Base-by-base conservation (phyloP, 2,797 vertebrate genomes). In the Leptodactylus fallax region DNA sequence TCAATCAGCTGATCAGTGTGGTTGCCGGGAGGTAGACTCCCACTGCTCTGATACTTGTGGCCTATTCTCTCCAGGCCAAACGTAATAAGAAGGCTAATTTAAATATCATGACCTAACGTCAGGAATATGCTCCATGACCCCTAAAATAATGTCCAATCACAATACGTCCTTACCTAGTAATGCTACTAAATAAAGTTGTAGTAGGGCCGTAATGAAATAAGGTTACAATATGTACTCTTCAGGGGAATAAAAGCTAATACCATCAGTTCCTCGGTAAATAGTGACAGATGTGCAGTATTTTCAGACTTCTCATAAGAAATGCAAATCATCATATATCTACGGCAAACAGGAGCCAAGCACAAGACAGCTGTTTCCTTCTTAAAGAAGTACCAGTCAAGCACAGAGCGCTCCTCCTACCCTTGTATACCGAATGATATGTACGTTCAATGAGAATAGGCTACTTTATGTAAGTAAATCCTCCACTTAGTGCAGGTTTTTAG, bases 251-350 rank as follows among this genome's bases (percentile, higher is more conserved):
- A 51, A 51, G 47, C 4, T 51, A 76, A n/a, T 13, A 51, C 21
- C 6, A 3, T 17, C 23, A 56, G 77, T 11, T 17, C 14, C 51
- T 56, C 36, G 23, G 55, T 21, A 61, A 63, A 63, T 63, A 25
- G 60, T 63, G 45, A 49, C 83, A 85, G 83, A 85, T 85, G 71
- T 85, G 83, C 45, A 61, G 56, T 85, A 77, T 77, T 85, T 77
- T 85, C 19, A 49, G 6, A 63, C 79, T 81, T 81, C 58, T 63
- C 79, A 49, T n/a, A 85, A 63, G 45, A 63, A 60, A 85, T 85
- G 83, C 83, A 85, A 85, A 85, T 85, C 5, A 27, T 76, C n/a
- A 19, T 60, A 49, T 63, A 49, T 85, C 71, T 77, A 27, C 60
- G 27, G 10, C 74, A 61, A 51, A 77, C 56, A 77, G n/a, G 36